Conservation (phyloP, 2,888 invertebrate species). For the Rambutsinella grinnellia region DNA sequence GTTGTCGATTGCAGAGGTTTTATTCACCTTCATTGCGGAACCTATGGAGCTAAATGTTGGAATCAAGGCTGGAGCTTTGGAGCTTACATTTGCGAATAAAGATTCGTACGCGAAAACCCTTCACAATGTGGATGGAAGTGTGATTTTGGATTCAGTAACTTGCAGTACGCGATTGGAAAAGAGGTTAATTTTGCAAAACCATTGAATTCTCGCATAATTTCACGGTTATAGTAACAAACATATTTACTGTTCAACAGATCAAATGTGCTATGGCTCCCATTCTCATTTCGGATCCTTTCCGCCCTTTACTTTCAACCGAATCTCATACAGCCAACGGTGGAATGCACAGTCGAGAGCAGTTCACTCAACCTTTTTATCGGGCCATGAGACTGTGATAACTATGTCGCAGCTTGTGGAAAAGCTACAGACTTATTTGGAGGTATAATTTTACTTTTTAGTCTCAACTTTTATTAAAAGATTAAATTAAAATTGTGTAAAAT, state of each 20-base stretch:
- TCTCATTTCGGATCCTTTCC: not conserved
- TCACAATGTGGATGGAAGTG: conserved; percentile 8
- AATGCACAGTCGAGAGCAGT: conserved; percentile 21
- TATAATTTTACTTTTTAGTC: conserved; percentile 6
- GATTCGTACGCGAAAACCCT: conserved; percentile 2
- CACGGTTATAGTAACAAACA: too few relatives aligned
- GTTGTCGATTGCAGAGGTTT: conserved; percentile 19
- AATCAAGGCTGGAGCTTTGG: conserved; percentile 7
- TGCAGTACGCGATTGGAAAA: conserved; percentile 40
- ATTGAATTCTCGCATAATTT: not conserved
- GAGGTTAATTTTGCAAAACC: conserved; percentile 15
- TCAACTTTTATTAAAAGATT: not conserved
- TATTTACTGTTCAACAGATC: too few relatives aligned
- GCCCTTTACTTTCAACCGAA: not conserved
- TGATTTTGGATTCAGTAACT: conserved; percentile 35
- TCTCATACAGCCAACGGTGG: conserved; percentile 26
- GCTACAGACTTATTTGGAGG: conserved; percentile 28
- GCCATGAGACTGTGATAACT: conserved; percentile 61
- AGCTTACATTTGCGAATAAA: conserved; percentile 19
- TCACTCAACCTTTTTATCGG: conserved; percentile 57
- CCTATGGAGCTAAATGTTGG: conserved; percentile 39
- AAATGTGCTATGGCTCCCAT: conserved; percentile 40
- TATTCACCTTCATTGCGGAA: conserved; percentile 36
- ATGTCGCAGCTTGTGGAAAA: conserved; percentile 40
- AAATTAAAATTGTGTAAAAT: too few relatives aligned